A percentile compares a stretch with the other conserved stretches of the same genome.
These are phyloP conservation scores for Caenorhabditis becei DNA, from an alignment of 2,888 invertebrate genomes.

Conservation along the genomic window DNA sequence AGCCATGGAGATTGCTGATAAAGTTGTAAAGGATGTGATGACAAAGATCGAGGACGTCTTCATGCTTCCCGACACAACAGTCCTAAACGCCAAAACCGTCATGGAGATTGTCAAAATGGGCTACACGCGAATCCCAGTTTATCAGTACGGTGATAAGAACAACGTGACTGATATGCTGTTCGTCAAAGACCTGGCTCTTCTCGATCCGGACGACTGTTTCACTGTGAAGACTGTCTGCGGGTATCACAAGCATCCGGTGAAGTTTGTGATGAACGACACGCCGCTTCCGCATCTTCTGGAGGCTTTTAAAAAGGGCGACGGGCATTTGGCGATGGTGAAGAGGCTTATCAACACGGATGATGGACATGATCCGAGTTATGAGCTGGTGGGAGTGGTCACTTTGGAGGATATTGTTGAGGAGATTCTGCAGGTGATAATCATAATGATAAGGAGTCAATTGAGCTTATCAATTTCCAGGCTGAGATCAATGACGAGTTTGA, in stretches of 20 bases:
- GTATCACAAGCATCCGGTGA: constrained; percentile 92
- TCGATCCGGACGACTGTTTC: constrained; percentile 98
- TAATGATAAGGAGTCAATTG: too few species aligned
- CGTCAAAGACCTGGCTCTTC: constrained; percentile 96
- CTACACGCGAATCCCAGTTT: constrained; percentile 92
- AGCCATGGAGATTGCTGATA: constrained; percentile 94
- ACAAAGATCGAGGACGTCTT: constrained; percentile 95
- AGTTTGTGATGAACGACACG: constrained; percentile 96
- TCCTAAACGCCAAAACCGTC: constrained; percentile 94
- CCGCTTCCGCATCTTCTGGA: constrained; percentile 95
- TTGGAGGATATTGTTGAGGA: constrained; percentile 83
- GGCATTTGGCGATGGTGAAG: constrained; percentile 91
- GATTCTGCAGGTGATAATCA: constrained; percentile 62
- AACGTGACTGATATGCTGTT: constrained; percentile 85
- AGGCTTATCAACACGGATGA: constrained; percentile 88
- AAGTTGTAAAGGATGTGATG: constrained; percentile 96
- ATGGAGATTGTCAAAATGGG: constrained; percentile 92
- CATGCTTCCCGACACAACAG: constrained; percentile 93
- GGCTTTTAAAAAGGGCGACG: constrained; percentile 91
- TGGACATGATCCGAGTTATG: constrained; percentile 90
- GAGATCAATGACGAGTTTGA: constrained; percentile 99
- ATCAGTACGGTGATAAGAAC: constrained; percentile 70
- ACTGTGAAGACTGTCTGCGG: constrained; percentile 78
- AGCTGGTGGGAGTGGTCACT: constrained; percentile 94
- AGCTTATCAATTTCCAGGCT: constrained; percentile 84